Conservation (phyloP, 2,888 invertebrate genomes). For the Volucella inanis region DNA sequence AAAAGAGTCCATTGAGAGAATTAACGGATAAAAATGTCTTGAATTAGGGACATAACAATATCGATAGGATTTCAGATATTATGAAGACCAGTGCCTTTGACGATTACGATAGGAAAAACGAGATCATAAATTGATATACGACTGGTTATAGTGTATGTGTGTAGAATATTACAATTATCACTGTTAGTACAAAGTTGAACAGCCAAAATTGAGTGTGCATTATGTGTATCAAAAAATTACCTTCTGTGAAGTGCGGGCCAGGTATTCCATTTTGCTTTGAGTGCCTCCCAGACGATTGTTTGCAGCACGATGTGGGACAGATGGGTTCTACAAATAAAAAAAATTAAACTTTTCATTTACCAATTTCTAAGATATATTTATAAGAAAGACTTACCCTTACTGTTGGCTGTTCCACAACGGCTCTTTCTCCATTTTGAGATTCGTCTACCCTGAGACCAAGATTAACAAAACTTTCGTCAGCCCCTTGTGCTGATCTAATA, state of each 20-base stretch:
- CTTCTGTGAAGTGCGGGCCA: conserved; percentile 81
- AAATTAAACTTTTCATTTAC: not conserved
- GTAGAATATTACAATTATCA: too few species aligned
- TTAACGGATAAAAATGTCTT: too few species aligned
- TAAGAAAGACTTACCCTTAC: conserved; percentile 62
- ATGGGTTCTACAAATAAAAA: conserved; percentile 62
- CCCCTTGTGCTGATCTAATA: conserved; percentile 81
- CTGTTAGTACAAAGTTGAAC: too few species aligned
- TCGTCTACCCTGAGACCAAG: conserved; percentile 80
- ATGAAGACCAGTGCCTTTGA: too few species aligned
- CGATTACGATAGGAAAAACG: too few species aligned
- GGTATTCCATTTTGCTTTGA: conserved; percentile 80
- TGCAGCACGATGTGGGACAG: conserved; percentile 70
- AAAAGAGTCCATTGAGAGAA: too few species aligned
- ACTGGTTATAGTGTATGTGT: too few species aligned
- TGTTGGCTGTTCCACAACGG: conserved; percentile 56
- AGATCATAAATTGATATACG: too few species aligned
- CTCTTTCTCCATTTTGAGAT: conserved; percentile 56
- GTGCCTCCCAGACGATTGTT: conserved; percentile 78
- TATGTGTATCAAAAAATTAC: conserved; percentile 76
- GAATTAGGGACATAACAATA: too few species aligned
- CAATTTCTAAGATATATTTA: not conserved
- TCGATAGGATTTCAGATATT: too few species aligned
- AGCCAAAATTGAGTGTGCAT: too few species aligned
- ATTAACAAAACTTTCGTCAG: conserved; percentile 80